Evolutionary conservation across 2,797 vertebrate species (phyloP).

Genomic region (Calcarius lapponicus): DNA sequence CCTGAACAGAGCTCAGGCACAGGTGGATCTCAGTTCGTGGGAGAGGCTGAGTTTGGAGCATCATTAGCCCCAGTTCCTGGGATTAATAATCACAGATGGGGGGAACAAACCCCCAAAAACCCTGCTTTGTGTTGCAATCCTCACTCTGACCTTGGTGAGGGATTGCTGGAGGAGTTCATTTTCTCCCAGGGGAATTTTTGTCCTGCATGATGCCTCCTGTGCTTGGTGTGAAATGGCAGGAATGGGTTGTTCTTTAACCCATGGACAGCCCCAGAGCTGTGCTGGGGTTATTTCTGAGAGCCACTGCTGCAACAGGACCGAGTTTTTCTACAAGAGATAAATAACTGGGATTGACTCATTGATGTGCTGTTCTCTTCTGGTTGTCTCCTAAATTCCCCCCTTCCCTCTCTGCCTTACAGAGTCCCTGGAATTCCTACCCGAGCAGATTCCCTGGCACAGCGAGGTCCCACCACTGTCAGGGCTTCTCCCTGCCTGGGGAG

Average conservation of each 20-base stretch:
- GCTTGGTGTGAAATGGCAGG: neutral
- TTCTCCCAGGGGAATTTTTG: neutral
- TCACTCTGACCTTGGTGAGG: neutral
- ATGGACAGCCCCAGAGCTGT: neutral
- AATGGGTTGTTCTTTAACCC: neutral
- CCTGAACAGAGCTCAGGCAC: accelerated
- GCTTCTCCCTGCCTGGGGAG: neutral
- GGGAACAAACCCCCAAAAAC: neutral
- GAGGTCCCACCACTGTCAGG: neutral
- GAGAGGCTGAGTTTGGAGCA: neutral
- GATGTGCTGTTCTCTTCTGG: neutral
- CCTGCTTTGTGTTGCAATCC: neutral
- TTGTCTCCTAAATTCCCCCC: neutral
- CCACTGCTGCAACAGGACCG: neutral
- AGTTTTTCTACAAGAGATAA: neutral
- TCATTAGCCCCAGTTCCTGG: neutral
- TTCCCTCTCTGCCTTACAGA: neutral
- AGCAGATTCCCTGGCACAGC: neutral
- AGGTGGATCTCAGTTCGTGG: neutral
- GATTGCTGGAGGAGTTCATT: neutral
- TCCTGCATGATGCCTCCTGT: neutral
- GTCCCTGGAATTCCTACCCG: neutral
- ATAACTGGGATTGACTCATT: neutral
- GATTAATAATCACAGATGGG: accelerated
- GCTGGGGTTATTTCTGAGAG: neutral